Base-by-base conservation (phyloP, 2,888 invertebrate genomes). In the Adelognathus sp. region DNA sequence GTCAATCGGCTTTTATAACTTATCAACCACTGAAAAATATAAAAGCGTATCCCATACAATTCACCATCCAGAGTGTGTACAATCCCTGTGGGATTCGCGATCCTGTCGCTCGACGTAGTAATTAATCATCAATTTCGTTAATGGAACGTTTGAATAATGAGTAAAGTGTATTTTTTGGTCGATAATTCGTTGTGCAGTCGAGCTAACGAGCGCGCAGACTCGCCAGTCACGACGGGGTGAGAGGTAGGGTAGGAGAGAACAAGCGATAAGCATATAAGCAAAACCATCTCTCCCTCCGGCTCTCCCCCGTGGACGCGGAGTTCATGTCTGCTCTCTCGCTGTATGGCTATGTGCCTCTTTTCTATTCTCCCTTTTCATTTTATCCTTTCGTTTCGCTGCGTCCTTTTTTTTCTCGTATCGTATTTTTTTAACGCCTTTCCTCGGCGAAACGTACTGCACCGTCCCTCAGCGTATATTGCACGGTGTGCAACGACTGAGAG, bases 151-250 rank as follows among this genome's bases (percentile, higher is more conserved):
- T 46, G 72, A 56, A 69, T 67, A 77, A 77, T 69, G 67, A 44
- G 46, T 39, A 36, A 27, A 16, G 54, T 56, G 63, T 73, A 64
- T 69, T 73, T 78, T 72, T 77, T 29, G 69, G 73, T 78, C 77
- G 50, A 73, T 78, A 69, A 69, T 69, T 72, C 67, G 60, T 71
- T 72, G 29, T 33, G 60, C 67, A 72, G 64, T 31, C 56, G 69
- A 24, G 50, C 50, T 78, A 78, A 78, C 73, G 77, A 78, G 77
- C 67, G 69, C 63, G 73, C 73, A 67, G 72, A 39, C 72, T 72
- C 72, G 31, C 63, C 56, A 60, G 52, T 50, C 66, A 52, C 58
- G 52, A 9, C 66, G 27, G 66, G 27, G 69, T 33, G 44, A 58
- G 58, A 46, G n/a, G n/a, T n/a, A 36, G 33, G 21, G 41, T 21